Conservation (phyloP, 2,888 invertebrate genomes). For the Parnassius smintheus region DNA sequence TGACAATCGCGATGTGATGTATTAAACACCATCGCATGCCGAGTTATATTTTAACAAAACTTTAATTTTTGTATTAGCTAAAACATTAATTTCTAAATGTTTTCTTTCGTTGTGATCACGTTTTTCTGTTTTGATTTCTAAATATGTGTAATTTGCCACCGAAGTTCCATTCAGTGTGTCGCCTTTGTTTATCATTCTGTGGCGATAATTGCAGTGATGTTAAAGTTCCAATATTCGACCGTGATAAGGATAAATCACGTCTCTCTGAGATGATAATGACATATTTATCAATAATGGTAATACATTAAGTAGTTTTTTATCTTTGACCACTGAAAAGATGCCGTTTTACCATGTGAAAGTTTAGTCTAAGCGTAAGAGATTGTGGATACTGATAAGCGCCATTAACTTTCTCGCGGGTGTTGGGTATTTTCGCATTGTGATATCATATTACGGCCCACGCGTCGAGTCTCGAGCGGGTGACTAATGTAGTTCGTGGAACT, state of each 20-base stretch:
- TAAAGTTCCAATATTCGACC: constrained; percentile 88
- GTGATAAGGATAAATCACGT: constrained; percentile 85
- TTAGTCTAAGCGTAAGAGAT: constrained; percentile 77
- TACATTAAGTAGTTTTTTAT: constrained; percentile 52
- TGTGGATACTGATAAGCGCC: constrained; percentile 82
- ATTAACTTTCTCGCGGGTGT: constrained; percentile 82
- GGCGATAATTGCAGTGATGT: constrained; percentile 86
- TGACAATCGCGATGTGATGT: constrained; percentile 82
- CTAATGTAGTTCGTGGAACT: constrained; percentile 79
- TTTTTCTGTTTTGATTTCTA: constrained; percentile 80
- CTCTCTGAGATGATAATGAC: constrained; percentile 88
- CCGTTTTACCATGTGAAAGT: constrained; percentile 80
- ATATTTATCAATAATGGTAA: constrained; percentile 90
- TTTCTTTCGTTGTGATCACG: constrained; percentile 75
- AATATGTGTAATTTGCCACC: constrained; percentile 95
- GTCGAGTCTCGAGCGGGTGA: constrained; percentile 75
- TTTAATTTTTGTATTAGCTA: constrained; percentile 75
- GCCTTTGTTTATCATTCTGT: constrained; percentile 93
- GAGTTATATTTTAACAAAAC: constrained; percentile 77
- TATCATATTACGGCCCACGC: constrained; percentile 82
- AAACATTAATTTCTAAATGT: constrained; percentile 78
- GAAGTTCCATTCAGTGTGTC: constrained; percentile 96
- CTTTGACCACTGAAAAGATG: constrained; percentile 47
- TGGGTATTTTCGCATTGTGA: constrained; percentile 82
- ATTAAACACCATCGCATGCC: constrained; percentile 80